These are phyloP conservation scores for Heliothis subflexa DNA, from an alignment of 1,140 invertebrate species.

Conservation along the genomic window DNA sequence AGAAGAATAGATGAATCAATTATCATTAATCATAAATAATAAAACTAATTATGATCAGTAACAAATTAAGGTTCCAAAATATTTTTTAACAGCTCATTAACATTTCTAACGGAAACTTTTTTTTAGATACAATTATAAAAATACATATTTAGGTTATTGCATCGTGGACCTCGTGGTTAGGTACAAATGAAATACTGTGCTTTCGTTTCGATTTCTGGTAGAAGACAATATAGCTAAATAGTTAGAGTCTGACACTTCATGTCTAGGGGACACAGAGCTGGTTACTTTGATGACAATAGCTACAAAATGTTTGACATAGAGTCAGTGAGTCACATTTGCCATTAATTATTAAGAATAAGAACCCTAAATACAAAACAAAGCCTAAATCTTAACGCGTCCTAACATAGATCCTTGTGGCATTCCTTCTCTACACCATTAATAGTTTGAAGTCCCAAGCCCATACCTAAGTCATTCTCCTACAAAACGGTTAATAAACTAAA, in stretches of 20 bases:
- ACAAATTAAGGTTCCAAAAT: constrained; percentile 34
- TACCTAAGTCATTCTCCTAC: not conserved
- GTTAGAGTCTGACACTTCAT: no score
- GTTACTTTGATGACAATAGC: no score
- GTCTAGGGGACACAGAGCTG: no score
- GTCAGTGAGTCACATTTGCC: no score
- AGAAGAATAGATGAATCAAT: constrained; percentile 23
- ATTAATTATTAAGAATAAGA: no score
- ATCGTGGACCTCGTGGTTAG: no score
- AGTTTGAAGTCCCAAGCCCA: not conserved
- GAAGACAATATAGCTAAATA: no score
- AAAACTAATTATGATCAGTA: constrained; percentile 24
- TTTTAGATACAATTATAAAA: not conserved
- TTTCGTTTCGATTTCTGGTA: no score
- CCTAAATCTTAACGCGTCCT: not conserved
- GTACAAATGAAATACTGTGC: no score
- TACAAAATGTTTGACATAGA: no score
- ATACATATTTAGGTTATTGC: not conserved
- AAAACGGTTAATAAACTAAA: constrained; percentile 16
- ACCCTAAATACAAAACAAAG: no score
- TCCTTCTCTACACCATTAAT: not conserved
- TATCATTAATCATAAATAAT: constrained; percentile 31
- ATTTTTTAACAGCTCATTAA: constrained; percentile 20
- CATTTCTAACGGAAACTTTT: constrained; percentile 22
- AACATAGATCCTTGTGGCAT: not conserved